Evolutionary conservation across 2,113 vertebrate species (phyloP), one percentile per base, ranked within the genome.

Genomic region (Setophaga kirtlandii): DNA sequence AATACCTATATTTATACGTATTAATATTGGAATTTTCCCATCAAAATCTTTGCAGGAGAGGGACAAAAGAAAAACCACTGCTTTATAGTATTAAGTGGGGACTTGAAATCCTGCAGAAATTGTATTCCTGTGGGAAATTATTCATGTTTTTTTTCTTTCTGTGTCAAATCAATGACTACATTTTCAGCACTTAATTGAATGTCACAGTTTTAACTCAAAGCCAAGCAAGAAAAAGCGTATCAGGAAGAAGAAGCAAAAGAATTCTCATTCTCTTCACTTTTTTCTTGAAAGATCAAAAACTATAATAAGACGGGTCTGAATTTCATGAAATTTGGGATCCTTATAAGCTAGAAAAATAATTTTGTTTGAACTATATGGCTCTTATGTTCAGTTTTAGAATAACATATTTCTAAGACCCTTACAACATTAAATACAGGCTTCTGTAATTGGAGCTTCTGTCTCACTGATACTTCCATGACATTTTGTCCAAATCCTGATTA

Each of bases 101-200:
- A 87, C 63, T 67, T 67, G 33, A 83, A 94, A 96, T 93, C 35
- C 35, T 94, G 35, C 35, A 86, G 68, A 41, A 94, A 63, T 59
- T 63, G 25, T 75, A 88, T 63, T 86, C 92, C 79, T 77, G n/a
- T 77, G 75, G 63, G 16, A 71, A 67, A 94, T 94, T 96, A 94
- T 76, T 83, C 4, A 27, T 53, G 19, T 70, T 76, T 89, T 89
- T 90, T 89, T 87, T 58, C 37, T 89, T 69, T 42, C 28, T 1
- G 11, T 77, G 25, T 86, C 82, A 93, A 95, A 78, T 78, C 71
- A 76, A 46, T 37, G 58, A 77, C 55, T 77, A 70, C 31, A 86
- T 86, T 95, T 95, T 83, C 44, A 37, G 63, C 47, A 78, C 75
- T 52, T 94, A 94, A 95, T 70, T 94, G 84, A 94, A 94, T 83